Percentiles rank a stretch among this genome's conserved stretches.
Evolutionary conservation across 2,797 vertebrate genomes (phyloP).

Genomic region (Ispidina lecontei): DNA sequence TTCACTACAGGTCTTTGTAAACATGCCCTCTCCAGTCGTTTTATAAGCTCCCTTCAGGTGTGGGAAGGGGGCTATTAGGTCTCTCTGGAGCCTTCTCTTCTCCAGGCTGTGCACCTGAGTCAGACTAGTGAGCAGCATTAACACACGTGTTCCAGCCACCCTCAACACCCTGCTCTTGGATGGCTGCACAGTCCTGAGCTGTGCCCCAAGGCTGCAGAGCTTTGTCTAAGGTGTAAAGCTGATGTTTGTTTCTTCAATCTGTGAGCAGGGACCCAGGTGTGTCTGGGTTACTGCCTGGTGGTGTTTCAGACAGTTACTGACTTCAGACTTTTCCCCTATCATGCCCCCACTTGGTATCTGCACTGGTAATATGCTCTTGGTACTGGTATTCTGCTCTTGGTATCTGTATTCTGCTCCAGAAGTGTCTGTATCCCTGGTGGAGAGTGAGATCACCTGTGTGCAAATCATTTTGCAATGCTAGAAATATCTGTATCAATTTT

Average conservation of each 20-base stretch:
- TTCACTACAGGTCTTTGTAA: too few species aligned
- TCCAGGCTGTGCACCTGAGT: neutral
- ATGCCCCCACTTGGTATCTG: fast-evolving
- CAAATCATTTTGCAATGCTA: neutral
- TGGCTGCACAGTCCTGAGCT: neutral
- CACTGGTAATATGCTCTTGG: fast-evolving
- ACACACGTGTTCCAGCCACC: fast-evolving
- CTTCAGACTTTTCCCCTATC: neutral
- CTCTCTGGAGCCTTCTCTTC: too few species aligned
- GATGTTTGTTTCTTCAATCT: neutral
- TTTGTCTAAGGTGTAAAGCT: neutral
- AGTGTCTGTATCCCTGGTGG: neutral
- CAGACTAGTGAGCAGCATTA: fast-evolving
- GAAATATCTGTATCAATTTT: neutral
- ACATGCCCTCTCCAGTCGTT: too few species aligned
- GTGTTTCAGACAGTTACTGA: neutral
- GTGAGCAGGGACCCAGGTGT: neutral
- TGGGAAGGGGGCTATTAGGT: too few species aligned
- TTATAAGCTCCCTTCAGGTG: too few species aligned
- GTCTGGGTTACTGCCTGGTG: neutral
- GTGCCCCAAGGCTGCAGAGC: neutral
- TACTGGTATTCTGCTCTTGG: neutral
- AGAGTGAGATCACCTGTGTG: neutral
- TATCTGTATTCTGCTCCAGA: neutral
- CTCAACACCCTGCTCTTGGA: neutral